Percentiles rank a stretch among this genome's conserved stretches.
Evolutionary conservation across 2,797 vertebrate species (phyloP).

Genomic region (Capromys pilorides): DNA sequence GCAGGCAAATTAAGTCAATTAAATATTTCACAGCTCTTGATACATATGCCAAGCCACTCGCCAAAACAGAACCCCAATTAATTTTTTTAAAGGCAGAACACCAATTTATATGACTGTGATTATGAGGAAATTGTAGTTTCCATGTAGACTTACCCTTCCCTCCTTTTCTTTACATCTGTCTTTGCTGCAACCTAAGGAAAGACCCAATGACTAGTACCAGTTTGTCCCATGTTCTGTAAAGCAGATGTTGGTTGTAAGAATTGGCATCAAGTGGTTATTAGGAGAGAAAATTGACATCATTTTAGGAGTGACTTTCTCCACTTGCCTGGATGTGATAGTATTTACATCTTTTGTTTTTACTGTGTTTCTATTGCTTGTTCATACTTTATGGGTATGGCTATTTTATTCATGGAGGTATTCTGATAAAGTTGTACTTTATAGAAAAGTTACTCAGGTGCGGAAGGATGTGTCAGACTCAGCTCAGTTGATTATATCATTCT

Average conservation of each 20-base stretch:
- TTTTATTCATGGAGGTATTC: slow-evolving; percentile 71
- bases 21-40: neutral
- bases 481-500: slow-evolving; percentile 49
- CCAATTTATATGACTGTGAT: neutral
- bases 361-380: slow-evolving; percentile 52
- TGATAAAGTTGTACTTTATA: slow-evolving; percentile 65
- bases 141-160: neutral
- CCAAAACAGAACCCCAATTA: neutral
- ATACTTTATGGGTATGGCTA: slow-evolving; percentile 10
- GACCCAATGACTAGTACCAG: neutral
- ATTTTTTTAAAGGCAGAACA: too few species aligned
- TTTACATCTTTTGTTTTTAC: slow-evolving; percentile 57
- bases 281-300: slow-evolving; percentile 44
- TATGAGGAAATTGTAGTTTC: neutral
- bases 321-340: neutral
- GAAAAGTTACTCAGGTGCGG: slow-evolving; percentile 59
- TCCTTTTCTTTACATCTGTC: neutral
- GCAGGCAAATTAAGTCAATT: neutral
- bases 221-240: neutral
- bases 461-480: slow-evolving; percentile 64
- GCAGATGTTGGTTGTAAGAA: slow-evolving; percentile 18
- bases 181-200: neutral
- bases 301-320: slow-evolving; percentile 27
- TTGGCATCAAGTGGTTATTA: slow-evolving; percentile 23
- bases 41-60: neutral